Percentiles rank a stretch among this genome's conserved stretches.
Conservation (phyloP, 2,797 vertebrate species). For the Chaetodon trifasciatus region DNA sequence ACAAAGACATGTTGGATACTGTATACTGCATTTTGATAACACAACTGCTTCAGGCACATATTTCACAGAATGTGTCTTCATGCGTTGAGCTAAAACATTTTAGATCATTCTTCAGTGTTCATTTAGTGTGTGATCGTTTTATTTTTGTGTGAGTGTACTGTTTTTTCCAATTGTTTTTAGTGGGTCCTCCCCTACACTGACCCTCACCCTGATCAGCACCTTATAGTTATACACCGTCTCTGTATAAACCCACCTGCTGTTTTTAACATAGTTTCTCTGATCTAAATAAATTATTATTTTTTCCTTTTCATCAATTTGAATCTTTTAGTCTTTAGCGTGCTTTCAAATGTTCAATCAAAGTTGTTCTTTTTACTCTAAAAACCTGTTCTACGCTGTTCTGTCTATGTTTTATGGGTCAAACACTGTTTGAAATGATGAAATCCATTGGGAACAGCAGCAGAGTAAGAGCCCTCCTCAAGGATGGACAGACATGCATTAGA, state of each 20-base stretch:
- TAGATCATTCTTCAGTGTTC: no score
- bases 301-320: not conserved
- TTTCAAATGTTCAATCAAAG: not conserved
- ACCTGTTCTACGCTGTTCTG: not conserved
- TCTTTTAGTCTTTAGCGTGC: not conserved
- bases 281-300: not conserved
- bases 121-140: no score
- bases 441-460: not conserved
- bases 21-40: not conserved
- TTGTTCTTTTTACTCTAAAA: not conserved
- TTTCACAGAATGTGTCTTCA: not conserved
- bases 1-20: not conserved
- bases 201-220: not conserved
- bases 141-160: no score
- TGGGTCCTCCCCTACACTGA: not conserved
- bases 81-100: not conserved
- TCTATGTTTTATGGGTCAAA: not conserved
- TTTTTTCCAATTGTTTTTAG: not conserved
- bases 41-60: not conserved
- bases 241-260: not conserved
- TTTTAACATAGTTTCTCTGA: not conserved
- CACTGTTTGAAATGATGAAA: not conserved
- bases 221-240: not conserved
- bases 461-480: not conserved
- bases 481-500: not conserved